Evolutionary conservation across 2,113 vertebrate species (phyloP), one percentile per base, ranked within the genome.

Genomic region (Coregonus clupeaformis): DNA sequence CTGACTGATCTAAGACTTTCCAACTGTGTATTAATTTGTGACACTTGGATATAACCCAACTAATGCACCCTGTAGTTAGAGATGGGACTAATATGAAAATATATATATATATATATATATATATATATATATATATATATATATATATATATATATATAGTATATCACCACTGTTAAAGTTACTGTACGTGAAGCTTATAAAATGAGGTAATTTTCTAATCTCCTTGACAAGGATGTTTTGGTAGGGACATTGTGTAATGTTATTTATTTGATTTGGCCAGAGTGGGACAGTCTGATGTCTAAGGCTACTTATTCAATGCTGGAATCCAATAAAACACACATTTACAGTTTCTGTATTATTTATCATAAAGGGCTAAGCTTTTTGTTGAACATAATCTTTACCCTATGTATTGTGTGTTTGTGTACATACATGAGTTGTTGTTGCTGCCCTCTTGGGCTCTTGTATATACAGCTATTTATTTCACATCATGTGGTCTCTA

Each of bases 401-500:
- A 72, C 65, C 73, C 70, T 13, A 70, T 80, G 55, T 1, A 9
- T 63, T 68, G 49, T 75, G 4, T 71, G 32, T 68, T 13, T 76
- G 65, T 79, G 67, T 75, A 67, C 68, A 71, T 9, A 74, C 74
- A 67, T 81, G 63, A 57, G 25, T 81, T 80, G 52, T 81, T 81
- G 73, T 82, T 77, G 73, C 69, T 75, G 63, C 76, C 77, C 60
- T 59, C 30, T 55, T 69, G 52, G 59, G 73, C 57, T 67, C 64
- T 74, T 91, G 81, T 85, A 88, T 47, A 90, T 87, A 88, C 71
- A 77, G 36, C 52, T 91, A 90, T 92, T 91, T 92, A 90, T 91
- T 91, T 90, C 60, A 16, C 70, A 77, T 75, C 36, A 25, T 47
- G 68, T 80, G 75, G 59, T 69, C 72, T 70, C 70, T 42, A 42